phyloP scores from a whole-genome alignment of 2,888 invertebrate species.

The Anagyrus pseudococci region DNA sequence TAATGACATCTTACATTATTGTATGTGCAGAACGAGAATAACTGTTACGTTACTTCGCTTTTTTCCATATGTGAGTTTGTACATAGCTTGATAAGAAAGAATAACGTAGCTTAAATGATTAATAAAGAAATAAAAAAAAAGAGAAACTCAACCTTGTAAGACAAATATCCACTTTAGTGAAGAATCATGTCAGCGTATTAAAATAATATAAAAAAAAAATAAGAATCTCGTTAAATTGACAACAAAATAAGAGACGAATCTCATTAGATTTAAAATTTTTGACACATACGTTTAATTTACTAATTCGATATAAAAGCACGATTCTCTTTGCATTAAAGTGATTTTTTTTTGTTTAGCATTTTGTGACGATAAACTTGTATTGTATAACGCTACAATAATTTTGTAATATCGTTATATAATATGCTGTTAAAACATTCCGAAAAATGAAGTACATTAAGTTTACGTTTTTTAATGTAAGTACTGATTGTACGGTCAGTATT shows the following conservation, averaged over 20 bases:
- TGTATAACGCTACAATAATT: neutral
- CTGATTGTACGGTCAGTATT: conserved; percentile 43
- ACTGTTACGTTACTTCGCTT: conserved; percentile 30
- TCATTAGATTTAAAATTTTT: conserved; percentile 13
- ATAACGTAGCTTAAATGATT: conserved; percentile 35
- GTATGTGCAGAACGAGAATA: neutral
- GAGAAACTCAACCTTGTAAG: conserved; percentile 29
- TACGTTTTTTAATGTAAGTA: conserved; percentile 27
- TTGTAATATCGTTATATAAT: neutral
- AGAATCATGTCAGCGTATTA: conserved; percentile 26
- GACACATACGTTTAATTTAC: conserved; percentile 8
- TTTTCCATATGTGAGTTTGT: conserved; percentile 38
- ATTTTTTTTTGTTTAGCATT: no score
- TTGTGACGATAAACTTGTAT: no score
- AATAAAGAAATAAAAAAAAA: conserved; percentile 12
- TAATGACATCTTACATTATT: no score
- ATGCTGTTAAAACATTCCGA: conserved; percentile 29
- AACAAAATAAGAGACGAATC: conserved; percentile 19
- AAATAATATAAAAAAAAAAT: conserved; percentile 24
- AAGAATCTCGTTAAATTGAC: neutral
- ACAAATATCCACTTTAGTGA: conserved; percentile 22
- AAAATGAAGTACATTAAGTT: conserved; percentile 17
- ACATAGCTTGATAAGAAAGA: conserved; percentile 38
- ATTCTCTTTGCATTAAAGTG: no score
- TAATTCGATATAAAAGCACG: no score